Percentiles rank a stretch among this genome's conserved stretches.
Evolutionary conservation across 92 coral and sea anemone genomes (phyloP).

Genomic region (Heteractis magnifica): DNA sequence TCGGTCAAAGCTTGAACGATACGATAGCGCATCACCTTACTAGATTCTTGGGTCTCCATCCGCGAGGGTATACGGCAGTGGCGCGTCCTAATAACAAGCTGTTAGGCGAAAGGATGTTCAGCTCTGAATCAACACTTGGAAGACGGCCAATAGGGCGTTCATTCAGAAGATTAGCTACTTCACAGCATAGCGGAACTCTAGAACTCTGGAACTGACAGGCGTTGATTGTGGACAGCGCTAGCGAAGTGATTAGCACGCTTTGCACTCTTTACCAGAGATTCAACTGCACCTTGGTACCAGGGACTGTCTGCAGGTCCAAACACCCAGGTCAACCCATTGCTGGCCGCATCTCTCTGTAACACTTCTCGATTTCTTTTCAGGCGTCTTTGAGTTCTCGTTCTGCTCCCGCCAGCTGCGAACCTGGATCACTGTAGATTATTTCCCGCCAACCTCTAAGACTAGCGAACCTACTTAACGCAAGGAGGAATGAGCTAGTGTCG

Average conservation of each 20-base stretch:
- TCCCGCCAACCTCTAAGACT: conserved; percentile 67
- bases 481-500: conserved; percentile 64
- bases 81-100: conserved; percentile 61
- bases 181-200: conserved; percentile 44
- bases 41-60: conserved; percentile 57
- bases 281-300: conserved; percentile 71
- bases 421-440: conserved; percentile 69
- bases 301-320: conserved; percentile 77
- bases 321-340: conserved; percentile 60
- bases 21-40: conserved; percentile 36
- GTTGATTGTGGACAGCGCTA: conserved; percentile 63
- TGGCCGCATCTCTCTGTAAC: conserved; percentile 34
- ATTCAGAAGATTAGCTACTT: conserved; percentile 63
- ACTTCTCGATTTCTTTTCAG: conserved; percentile 40
- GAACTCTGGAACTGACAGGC: conserved; percentile 35
- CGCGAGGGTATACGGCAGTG: conserved; percentile 56
- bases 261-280: conserved; percentile 62
- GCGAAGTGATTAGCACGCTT: conserved; percentile 71
- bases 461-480: conserved; percentile 64
- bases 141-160: conserved; percentile 63
- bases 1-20: conserved; percentile 59
- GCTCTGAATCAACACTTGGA: conserved; percentile 55
- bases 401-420: conserved; percentile 63
- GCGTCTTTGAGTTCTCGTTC: conserved; percentile 61
- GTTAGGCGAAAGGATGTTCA: conserved; percentile 64